phyloP scores from a whole-genome alignment of 2,888 invertebrate genomes.

The Cyclophora albipunctata region DNA sequence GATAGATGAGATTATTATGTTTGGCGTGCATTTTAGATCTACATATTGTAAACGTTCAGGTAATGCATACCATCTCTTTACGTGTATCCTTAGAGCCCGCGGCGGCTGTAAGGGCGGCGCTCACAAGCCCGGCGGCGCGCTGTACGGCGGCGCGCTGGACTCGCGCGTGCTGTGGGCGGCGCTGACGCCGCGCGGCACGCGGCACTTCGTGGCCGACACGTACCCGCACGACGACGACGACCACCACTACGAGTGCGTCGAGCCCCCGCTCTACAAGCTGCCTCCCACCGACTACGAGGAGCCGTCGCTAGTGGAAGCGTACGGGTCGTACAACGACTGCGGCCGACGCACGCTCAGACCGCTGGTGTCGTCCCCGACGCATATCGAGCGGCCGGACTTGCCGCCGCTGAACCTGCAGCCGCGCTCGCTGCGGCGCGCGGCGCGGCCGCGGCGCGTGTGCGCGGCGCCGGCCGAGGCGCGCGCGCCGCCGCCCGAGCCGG shows the following conservation, averaged over 20 bases:
- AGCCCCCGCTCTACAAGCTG: slow-evolving; percentile 70
- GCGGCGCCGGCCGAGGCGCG: slow-evolving; percentile 63
- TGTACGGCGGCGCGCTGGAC: slow-evolving; percentile 73
- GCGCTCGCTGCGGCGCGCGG: slow-evolving; percentile 66
- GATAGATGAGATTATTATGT: too few species aligned
- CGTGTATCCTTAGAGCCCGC: slow-evolving; percentile 40
- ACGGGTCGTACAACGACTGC: slow-evolving; percentile 73
- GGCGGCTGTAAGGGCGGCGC: slow-evolving; percentile 73
- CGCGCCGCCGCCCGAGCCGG: slow-evolving; percentile 70
- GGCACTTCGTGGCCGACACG: slow-evolving; percentile 83
- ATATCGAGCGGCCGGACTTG: slow-evolving; percentile 87
- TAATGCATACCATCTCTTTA: too few species aligned
- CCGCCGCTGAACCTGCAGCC: slow-evolving; percentile 83
- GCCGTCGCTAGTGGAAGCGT: slow-evolving; percentile 83
- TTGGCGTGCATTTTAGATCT: too few species aligned
- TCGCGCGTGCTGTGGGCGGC: slow-evolving; percentile 88
- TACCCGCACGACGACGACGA: slow-evolving; percentile 78
- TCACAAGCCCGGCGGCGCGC: slow-evolving; percentile 66
- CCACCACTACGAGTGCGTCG: slow-evolving; percentile 83
- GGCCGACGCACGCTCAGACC: slow-evolving; percentile 74
- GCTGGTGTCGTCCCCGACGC: slow-evolving; percentile 85
- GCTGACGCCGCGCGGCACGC: slow-evolving; percentile 86
- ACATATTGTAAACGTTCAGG: too few species aligned
- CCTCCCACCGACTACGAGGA: slow-evolving; percentile 88
- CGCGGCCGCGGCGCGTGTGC: slow-evolving; percentile 67